A percentile compares a stretch with the other conserved stretches of the same genome.
These are phyloP conservation scores for Lanius ludovicianus DNA, from an alignment of 2,113 vertebrate genomes.

Conservation along the genomic window DNA sequence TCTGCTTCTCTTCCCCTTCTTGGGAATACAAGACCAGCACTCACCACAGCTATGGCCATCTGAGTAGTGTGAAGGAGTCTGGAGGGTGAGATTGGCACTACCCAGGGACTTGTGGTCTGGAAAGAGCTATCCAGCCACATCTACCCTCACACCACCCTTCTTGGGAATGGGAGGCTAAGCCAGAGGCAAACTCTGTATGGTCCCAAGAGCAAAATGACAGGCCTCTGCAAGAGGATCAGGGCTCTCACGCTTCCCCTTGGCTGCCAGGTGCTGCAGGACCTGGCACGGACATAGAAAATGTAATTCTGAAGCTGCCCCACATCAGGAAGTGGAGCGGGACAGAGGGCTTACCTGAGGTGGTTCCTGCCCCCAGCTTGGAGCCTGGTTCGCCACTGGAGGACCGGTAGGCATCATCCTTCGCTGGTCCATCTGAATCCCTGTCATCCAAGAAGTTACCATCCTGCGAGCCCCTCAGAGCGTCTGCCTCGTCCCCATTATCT, in stretches of 20 bases:
- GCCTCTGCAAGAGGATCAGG: background rate
- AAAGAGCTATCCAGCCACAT: background rate
- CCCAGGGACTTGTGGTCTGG: background rate
- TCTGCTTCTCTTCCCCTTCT: rapidly evolving
- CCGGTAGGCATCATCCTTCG: constrained; percentile 80
- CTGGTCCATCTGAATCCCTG: constrained; percentile 79
- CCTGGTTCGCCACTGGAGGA: constrained; percentile 55
- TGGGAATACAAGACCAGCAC: background rate
- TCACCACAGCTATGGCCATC: background rate
- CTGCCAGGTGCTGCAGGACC: background rate
- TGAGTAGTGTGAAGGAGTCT: background rate
- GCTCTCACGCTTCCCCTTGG: background rate
- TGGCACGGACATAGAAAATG: rapidly evolving
- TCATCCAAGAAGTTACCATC: constrained; percentile 79
- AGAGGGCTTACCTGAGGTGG: constrained; percentile 67
- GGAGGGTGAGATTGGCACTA: rapidly evolving
- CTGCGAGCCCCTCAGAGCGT: constrained; percentile 70
- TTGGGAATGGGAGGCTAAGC: background rate
- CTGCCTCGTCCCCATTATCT: constrained; percentile 81
- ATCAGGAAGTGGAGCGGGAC: background rate
- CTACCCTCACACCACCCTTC: background rate
- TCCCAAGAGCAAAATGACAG: background rate
- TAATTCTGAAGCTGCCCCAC: rapidly evolving
- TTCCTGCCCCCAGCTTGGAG: constrained; percentile 65
- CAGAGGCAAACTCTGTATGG: background rate